Percentiles rank a stretch among this genome's conserved stretches.
Evolutionary conservation across 2,113 vertebrate genomes (phyloP).

Genomic region (Oenanthe melanoleuca): DNA sequence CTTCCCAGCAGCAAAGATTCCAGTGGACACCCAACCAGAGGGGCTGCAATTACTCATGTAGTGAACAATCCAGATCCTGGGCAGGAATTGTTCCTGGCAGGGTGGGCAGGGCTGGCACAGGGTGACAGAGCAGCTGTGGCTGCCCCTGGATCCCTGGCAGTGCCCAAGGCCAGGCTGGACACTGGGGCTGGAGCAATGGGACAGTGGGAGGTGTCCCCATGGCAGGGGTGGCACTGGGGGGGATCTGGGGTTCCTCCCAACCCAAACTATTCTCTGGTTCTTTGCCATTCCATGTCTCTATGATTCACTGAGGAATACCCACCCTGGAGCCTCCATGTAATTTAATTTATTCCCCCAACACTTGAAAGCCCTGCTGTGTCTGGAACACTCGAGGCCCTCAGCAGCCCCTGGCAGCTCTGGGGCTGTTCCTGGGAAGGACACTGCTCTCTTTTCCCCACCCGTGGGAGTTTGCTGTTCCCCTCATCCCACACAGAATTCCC

Average conservation of each 20-base stretch:
- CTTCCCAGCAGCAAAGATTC: background rate
- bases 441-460: background rate
- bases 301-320: background rate
- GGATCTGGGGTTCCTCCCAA: fast-evolving
- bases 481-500: background rate
- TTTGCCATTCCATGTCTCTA: background rate
- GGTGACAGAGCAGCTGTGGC: background rate
- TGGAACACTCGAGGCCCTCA: background rate
- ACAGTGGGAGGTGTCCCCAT: background rate
- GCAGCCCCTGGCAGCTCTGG: background rate
- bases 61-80: background rate
- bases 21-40: background rate
- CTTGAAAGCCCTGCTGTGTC: background rate
- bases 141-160: background rate
- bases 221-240: background rate
- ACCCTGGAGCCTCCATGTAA: background rate
- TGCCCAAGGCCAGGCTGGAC: background rate
- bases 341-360: background rate
- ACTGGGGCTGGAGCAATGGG: background rate
- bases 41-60: background rate
- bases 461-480: background rate
- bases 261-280: background rate
- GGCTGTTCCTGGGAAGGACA: background rate
- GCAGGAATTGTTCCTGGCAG: background rate
- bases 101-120: background rate